phyloP scores from a whole-genome alignment of 2,888 invertebrate species.

The Agriotes lineatus region DNA sequence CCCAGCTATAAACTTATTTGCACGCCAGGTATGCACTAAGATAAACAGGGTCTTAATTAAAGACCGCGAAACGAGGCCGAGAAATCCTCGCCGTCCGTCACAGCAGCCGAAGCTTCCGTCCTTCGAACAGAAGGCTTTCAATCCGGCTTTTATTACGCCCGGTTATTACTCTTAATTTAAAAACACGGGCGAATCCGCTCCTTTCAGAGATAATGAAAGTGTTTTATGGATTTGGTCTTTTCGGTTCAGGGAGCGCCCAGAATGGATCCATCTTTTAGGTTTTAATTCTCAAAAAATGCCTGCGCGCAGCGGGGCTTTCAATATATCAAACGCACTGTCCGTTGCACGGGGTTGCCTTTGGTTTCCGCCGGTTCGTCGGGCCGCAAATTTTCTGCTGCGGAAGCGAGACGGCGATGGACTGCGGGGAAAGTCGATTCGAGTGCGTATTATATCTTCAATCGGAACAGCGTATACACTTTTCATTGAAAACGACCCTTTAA shows the following conservation, averaged over 20 bases:
- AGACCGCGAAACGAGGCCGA: too few species aligned
- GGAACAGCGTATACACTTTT: constrained; percentile 42
- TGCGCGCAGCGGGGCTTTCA: constrained; percentile 39
- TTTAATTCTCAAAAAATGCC: constrained; percentile 55
- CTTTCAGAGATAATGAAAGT: constrained; percentile 41
- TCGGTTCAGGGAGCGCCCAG: constrained; percentile 54
- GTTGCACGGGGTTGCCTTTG: constrained; percentile 31
- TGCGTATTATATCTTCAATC: constrained; percentile 39
- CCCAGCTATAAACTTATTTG: too few species aligned
- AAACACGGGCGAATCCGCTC: constrained; percentile 34
- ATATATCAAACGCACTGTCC: constrained; percentile 43
- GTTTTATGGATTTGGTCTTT: constrained; percentile 46
- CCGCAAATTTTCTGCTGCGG: not conserved
- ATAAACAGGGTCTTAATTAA: too few species aligned
- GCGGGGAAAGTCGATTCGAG: constrained; percentile 19
- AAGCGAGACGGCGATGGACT: constrained; percentile 14
- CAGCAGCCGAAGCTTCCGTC: too few species aligned
- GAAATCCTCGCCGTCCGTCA: too few species aligned
- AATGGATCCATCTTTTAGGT: constrained; percentile 54
- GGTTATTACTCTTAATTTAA: constrained; percentile 42
- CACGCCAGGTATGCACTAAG: too few species aligned
- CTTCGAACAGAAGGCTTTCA: not conserved
- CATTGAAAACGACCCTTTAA: constrained; percentile 46
- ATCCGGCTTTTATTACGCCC: constrained; percentile 19
- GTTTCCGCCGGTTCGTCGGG: constrained; percentile 17